Conservation (phyloP, 1,140 invertebrate genomes). For the Bombus balteatus region DNA sequence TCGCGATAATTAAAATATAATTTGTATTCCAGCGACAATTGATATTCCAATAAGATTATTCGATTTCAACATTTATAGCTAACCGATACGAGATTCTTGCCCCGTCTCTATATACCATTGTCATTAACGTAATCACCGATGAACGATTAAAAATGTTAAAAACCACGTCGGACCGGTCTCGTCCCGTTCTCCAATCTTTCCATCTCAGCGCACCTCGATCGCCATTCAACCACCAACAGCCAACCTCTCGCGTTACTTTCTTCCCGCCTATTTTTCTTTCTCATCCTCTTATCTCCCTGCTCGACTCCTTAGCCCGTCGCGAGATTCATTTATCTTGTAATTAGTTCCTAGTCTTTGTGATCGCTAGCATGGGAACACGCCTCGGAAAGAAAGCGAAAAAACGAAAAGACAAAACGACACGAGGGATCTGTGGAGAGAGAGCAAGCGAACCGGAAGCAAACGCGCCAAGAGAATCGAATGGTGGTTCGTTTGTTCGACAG, state of each 20-base stretch:
- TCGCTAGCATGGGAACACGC: background rate
- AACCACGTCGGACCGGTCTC: background rate
- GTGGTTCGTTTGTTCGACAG: background rate
- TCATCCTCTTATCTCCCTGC: constrained; percentile 53
- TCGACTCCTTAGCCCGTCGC: constrained; percentile 25
- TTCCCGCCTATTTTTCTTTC: constrained; percentile 44
- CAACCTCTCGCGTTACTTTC: constrained; percentile 34
- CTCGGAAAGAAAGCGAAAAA: background rate
- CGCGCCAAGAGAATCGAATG: background rate
- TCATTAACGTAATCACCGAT: constrained; percentile 27
- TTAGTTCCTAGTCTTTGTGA: constrained; percentile 46
- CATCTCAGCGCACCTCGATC: constrained; percentile 53
- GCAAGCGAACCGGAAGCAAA: constrained; percentile 15
- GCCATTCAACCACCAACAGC: constrained; percentile 51
- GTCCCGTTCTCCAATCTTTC: constrained; percentile 47
- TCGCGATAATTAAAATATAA: background rate
- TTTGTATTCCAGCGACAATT: background rate
- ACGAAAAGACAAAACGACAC: background rate
- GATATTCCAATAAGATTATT: background rate
- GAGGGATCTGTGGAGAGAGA: background rate
- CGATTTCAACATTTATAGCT: background rate
- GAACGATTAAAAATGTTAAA: constrained; percentile 52
- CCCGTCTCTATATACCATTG: background rate
- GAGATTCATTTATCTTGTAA: constrained; percentile 67
- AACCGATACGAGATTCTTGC: background rate